Base-by-base conservation (phyloP, 2,888 invertebrate genomes). In the Linnaemya vulpina region DNA sequence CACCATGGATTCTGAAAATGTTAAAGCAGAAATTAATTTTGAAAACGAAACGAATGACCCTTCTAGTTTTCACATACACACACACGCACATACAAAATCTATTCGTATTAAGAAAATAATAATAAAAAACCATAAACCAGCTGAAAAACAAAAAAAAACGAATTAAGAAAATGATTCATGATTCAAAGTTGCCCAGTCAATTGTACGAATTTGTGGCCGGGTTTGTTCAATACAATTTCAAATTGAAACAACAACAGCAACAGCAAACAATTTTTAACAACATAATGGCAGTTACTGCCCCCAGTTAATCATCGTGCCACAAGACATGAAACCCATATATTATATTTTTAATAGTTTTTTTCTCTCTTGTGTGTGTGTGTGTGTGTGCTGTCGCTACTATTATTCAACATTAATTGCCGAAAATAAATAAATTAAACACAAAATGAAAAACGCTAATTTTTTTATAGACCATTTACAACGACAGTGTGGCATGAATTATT, bases 81-180 rank as follows among this genome's bases (percentile, higher is more conserved):
- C 30, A 3, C 30, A 5, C 30, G 5, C 22, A 13, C 1, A 15
- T 1, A 15, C 3, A 35, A 53, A 55, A 40, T 17, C 35, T 30
- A 35, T 35, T 51, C 35, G 35, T 20, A 35, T 20, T 13, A n/a
- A 60, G 20, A 20, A 46, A 3, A 30, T 3, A 30, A 30, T 30
- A 30, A 30, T 30, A 30, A 30, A 30, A 3, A 30, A 30, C 5
- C 30, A 35, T 30, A 1, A 22, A 70, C 15, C 60, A 40, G 46
- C 60, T 70, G 60, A 43, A 53, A 71, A 30, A 53, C 63, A 43
- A 67, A 30, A 30, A 58, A 35, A n/a, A n/a, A n/a, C n/a, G 20
- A 70, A 62, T 78, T 70, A 70, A 60, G 62, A 51, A 75, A 75
- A 81, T 81, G 81, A 81, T 70, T 81, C 81, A 81, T 81, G 81